phyloP scores from a whole-genome alignment of 2,888 invertebrate species.

The Troilus luridus region DNA sequence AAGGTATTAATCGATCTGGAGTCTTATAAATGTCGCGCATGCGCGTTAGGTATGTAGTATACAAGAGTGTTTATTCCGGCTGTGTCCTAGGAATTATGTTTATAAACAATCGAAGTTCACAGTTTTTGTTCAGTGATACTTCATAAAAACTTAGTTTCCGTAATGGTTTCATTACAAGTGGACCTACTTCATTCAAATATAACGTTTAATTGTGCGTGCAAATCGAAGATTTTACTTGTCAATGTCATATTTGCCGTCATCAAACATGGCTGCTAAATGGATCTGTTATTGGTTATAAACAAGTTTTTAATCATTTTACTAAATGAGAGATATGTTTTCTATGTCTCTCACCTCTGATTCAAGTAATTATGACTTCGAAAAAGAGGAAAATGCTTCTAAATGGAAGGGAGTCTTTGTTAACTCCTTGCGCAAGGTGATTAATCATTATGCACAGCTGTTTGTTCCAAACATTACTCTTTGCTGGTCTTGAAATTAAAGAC shows the following conservation, averaged over 20 bases:
- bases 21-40: conserved; percentile 40
- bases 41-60: conserved; percentile 55
- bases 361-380: conserved; percentile 83
- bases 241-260: conserved; percentile 62
- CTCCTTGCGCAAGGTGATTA: conserved; percentile 86
- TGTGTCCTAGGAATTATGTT: conserved; percentile 57
- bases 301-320: conserved; percentile 58
- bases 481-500: conserved; percentile 1
- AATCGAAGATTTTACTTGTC: conserved; percentile 53
- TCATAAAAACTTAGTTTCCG: background rate
- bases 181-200: background rate
- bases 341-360: conserved; percentile 65
- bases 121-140: conserved; percentile 48
- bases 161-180: conserved; percentile 50
- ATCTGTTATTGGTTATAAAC: conserved; percentile 61
- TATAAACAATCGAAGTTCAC: conserved; percentile 51
- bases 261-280: conserved; percentile 64
- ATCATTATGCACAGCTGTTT: conserved; percentile 50
- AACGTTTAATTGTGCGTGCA: background rate
- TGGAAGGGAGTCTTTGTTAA: conserved; percentile 93
- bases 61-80: conserved; percentile 58
- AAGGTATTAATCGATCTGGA: conserved; percentile 54
- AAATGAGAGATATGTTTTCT: conserved; percentile 64
- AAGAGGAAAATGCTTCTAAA: conserved; percentile 89
- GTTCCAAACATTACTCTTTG: conserved; percentile 16